Conservation (phyloP, 2,888 invertebrate genomes). For the Bhutanitis thaidina region DNA sequence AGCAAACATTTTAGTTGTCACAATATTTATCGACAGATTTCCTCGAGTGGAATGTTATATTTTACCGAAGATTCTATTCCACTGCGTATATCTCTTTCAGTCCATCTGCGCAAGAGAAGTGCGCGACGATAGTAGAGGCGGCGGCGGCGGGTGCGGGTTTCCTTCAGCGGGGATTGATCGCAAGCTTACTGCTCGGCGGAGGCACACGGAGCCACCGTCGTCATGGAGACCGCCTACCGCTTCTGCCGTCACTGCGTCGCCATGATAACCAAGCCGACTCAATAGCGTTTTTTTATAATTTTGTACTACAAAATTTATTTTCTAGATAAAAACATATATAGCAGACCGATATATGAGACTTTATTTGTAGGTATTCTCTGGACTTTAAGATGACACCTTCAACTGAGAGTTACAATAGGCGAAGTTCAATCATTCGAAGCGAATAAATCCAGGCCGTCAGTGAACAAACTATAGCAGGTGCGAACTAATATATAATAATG, state of each 20-base stretch:
- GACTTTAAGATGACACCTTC: too few species aligned
- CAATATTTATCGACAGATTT: too few species aligned
- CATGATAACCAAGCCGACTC: slow-evolving; percentile 39
- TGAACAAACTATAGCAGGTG: too few species aligned
- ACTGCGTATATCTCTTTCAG: slow-evolving; percentile 7
- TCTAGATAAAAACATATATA: too few species aligned
- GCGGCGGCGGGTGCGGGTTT: slow-evolving; percentile 42
- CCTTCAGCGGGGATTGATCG: slow-evolving; percentile 68
- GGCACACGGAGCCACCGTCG: slow-evolving; percentile 56
- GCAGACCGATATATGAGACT: too few species aligned
- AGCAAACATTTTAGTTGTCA: too few species aligned
- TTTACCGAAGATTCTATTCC: slow-evolving; percentile 8
- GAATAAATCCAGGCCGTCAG: too few species aligned
- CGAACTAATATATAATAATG: too few species aligned
- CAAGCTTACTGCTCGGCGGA: slow-evolving; percentile 35
- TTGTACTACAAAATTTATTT: too few species aligned
- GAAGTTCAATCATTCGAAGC: too few species aligned
- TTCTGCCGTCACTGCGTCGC: slow-evolving; percentile 55
- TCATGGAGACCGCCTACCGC: slow-evolving; percentile 68
- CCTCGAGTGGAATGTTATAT: background rate
- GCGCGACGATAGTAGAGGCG: slow-evolving; percentile 34
- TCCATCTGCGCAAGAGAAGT: slow-evolving; percentile 35
- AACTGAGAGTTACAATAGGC: too few species aligned
- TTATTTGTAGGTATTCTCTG: too few species aligned
- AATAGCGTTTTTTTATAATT: slow-evolving; percentile 30